Evolutionary conservation across 2,888 invertebrate species (phyloP).

Genomic region (Gymnoscelis rufifasciata): DNA sequence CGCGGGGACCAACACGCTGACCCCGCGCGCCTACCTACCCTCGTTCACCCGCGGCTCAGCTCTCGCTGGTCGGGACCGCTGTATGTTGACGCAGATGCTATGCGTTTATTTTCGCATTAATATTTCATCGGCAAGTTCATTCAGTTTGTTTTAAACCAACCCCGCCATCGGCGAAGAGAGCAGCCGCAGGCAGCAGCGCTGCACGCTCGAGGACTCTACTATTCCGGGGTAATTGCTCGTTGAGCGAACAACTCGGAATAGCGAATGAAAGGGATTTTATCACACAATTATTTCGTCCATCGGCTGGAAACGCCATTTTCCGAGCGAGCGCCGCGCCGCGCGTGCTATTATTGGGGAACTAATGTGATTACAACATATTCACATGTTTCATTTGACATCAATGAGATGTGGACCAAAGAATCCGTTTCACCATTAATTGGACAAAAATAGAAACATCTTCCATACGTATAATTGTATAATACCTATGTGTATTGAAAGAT

Average conservation of each 20-base stretch:
- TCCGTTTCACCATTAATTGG: too few species aligned
- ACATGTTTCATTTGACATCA: neutral
- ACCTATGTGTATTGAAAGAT: too few species aligned
- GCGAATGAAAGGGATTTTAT: neutral
- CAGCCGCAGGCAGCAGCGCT: too few species aligned
- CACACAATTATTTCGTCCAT: conserved; percentile 1
- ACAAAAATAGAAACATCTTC: too few species aligned
- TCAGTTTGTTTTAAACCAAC: too few species aligned
- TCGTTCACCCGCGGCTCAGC: too few species aligned
- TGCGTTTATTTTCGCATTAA: conserved; percentile 64
- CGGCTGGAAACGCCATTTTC: neutral
- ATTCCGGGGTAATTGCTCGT: neutral
- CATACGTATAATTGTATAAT: too few species aligned
- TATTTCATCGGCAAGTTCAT: conserved; percentile 56
- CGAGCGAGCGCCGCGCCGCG: neutral
- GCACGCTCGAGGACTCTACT: neutral
- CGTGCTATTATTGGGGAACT: neutral
- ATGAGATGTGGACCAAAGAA: neutral
- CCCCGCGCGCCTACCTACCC: conserved; percentile 29
- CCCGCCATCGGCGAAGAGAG: too few species aligned
- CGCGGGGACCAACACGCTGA: conserved; percentile 48
- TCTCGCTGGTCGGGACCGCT: conserved; percentile 37
- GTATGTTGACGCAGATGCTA: conserved; percentile 55
- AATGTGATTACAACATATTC: neutral
- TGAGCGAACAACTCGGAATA: neutral